phyloP scores from a whole-genome alignment of 2,113 vertebrate species.

The Colinus virginianus region DNA sequence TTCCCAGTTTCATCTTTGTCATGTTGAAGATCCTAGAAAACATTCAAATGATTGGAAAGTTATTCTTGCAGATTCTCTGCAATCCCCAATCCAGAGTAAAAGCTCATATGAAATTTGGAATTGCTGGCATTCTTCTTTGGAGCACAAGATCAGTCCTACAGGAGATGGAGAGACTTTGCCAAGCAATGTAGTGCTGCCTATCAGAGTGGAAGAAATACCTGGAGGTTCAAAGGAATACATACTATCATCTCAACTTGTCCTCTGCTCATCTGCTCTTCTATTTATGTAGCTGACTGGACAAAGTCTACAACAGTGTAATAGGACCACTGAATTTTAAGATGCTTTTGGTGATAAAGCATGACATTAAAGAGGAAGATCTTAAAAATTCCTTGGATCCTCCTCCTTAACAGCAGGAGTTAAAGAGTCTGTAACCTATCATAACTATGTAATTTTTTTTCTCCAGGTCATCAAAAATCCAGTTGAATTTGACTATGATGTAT shows the following conservation, averaged over 20 bases:
- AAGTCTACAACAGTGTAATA: conserved; percentile 18
- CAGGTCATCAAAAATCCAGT: not conserved
- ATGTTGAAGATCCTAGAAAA: conserved; percentile 78
- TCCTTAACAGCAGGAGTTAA: not conserved
- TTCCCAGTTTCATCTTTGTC: not conserved
- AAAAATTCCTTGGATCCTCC: not conserved
- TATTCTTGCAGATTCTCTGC: conserved; percentile 79
- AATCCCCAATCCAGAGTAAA: conserved; percentile 43
- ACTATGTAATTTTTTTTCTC: not conserved
- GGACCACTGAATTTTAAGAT: conserved; percentile 70
- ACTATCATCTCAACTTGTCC: conserved; percentile 76
- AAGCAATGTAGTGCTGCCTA: conserved; percentile 76
- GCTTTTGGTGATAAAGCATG: conserved; percentile 75
- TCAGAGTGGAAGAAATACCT: conserved; percentile 75
- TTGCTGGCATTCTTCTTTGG: conserved; percentile 45
- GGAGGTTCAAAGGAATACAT: conserved; percentile 68
- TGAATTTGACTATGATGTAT: not conserved
- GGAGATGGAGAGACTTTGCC: conserved; percentile 70
- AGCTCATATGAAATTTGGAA: conserved; percentile 63
- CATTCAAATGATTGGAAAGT: conserved; percentile 72
- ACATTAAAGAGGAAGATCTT: conserved; percentile 67
- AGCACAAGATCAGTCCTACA: conserved; percentile 54
- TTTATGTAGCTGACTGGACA: conserved; percentile 72
- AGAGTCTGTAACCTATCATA: not conserved
- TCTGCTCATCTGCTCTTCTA: conserved; percentile 79